Base-by-base conservation (phyloP, 1,140 invertebrate genomes). In the Dendrolimus punctatus region DNA sequence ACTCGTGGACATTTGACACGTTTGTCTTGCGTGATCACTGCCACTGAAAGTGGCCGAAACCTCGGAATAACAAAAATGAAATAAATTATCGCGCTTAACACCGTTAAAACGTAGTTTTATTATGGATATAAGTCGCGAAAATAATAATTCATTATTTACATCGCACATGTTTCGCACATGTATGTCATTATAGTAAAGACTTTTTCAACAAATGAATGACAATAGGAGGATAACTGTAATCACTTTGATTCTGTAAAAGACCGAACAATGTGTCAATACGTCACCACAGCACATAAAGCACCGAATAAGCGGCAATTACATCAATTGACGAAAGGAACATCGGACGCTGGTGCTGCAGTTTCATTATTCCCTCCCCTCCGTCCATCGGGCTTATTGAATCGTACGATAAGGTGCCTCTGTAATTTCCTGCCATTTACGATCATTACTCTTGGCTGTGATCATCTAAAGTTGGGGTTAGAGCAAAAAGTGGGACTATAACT, bases 341-440 rank as follows among this genome's bases (percentile, higher is more conserved):
- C 67, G 68, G 64, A 58, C 55, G 67, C 61, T 60, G 62, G 60
- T 71, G 72, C 68, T 82, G 80, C 82, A 85, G 68, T 82, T 85
- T 80, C 76, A 85, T 82, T 83, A 83, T 83, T 66, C 67, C 62
- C 75, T 65, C 73, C 76, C 73, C 75, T 65, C 58, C 49, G 60
- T 61, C 68, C 74, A 72, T 75, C 70, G 68, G 71, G 67, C 71
- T 82, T 81, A 85, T 85, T 85, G 79, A 85, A 84, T 85, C 66
- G 67, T 53, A 76, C 74, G 78, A 83, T 85, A 85, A 85, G 82
- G 78, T 77, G 69, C 64, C 71, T 66, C 71, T 58, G 80, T 85
- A 81, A 85, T 85, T 85, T 85, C 80, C 79, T 78, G 72, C 74
- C 79, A 85, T 85, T 85, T 82, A 74, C 72, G 66, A 76, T 68